These are phyloP conservation scores for Podilymbus podiceps DNA, from an alignment of 2,113 vertebrate genomes.

Conservation along the genomic window DNA sequence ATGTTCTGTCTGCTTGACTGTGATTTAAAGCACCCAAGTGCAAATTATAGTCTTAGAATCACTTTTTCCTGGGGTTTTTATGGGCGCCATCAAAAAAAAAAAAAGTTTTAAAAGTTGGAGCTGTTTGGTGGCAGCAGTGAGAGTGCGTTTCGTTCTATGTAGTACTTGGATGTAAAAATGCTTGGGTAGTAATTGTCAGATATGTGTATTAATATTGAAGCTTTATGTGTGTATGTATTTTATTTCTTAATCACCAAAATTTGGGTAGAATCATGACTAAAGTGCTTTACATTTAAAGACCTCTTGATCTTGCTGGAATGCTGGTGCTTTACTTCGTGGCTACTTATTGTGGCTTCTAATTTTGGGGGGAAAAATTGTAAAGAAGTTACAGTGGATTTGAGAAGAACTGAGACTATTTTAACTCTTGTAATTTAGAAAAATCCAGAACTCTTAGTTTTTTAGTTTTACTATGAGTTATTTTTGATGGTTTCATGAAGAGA, in stretches of 20 bases:
- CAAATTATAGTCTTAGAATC: constrained; percentile 66
- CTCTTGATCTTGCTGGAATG: neutral
- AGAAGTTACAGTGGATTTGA: neutral
- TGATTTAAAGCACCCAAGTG: constrained; percentile 81
- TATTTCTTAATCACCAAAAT: neutral
- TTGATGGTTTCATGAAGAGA: neutral
- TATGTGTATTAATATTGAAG: neutral
- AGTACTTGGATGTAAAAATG: neutral
- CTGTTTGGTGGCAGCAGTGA: constrained; percentile 16
- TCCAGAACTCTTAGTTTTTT: neutral
- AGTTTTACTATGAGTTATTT: neutral
- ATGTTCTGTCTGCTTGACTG: constrained; percentile 81
- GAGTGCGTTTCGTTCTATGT: neutral
- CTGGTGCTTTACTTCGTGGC: neutral
- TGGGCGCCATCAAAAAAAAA: constrained; percentile 63
- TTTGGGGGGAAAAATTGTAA: neutral
- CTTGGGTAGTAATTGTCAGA: constrained; percentile 7
- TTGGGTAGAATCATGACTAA: neutral
- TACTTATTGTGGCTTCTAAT: neutral
- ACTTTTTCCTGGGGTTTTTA: constrained; percentile 75
- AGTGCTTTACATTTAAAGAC: neutral
- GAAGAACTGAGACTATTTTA: neutral
- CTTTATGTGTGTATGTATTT: neutral
- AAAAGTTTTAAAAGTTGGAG: constrained; percentile 67
- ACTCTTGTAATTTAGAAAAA: neutral